Percentiles rank a stretch among this genome's conserved stretches.
Evolutionary conservation across 2,797 vertebrate genomes (phyloP).

Genomic region (Myotis pilosus): DNA sequence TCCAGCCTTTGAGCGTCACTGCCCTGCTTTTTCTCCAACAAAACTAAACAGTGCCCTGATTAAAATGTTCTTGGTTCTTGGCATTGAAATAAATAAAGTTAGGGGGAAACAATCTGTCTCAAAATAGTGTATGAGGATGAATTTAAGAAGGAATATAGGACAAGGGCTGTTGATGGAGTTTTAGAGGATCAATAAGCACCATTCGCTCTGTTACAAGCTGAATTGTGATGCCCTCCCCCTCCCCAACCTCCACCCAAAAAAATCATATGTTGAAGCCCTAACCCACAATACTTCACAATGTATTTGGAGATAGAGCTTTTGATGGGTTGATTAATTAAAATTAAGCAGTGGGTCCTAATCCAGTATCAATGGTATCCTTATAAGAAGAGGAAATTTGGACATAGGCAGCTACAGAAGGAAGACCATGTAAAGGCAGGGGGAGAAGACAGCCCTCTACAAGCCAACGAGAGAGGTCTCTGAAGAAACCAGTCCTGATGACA

Average conservation of each 20-base stretch:
- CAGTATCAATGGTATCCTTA: not conserved
- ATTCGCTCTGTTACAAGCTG: not conserved
- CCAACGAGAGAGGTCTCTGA: not conserved
- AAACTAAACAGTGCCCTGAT: not conserved
- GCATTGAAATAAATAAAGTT: not conserved
- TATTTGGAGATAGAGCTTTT: not conserved
- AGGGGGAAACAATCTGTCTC: not conserved
- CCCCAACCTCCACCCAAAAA: not conserved
- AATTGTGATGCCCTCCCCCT: not conserved
- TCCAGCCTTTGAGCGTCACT: not conserved
- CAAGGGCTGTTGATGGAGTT: not conserved
- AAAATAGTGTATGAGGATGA: not conserved
- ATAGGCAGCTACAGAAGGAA: not conserved
- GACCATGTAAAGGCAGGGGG: not conserved
- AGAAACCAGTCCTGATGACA: not conserved
- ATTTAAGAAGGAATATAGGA: not conserved
- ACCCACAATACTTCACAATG: not conserved
- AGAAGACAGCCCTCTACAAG: not conserved
- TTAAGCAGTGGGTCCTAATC: not conserved
- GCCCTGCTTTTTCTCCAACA: not conserved
- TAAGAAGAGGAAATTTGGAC: not conserved
- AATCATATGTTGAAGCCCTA: not conserved
- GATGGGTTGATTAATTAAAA: not conserved
- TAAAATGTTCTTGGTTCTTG: not conserved
- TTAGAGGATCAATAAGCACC: not conserved